Evolutionary conservation across 2,797 vertebrate genomes (phyloP).

Genomic region (Hozukius guyotensis): DNA sequence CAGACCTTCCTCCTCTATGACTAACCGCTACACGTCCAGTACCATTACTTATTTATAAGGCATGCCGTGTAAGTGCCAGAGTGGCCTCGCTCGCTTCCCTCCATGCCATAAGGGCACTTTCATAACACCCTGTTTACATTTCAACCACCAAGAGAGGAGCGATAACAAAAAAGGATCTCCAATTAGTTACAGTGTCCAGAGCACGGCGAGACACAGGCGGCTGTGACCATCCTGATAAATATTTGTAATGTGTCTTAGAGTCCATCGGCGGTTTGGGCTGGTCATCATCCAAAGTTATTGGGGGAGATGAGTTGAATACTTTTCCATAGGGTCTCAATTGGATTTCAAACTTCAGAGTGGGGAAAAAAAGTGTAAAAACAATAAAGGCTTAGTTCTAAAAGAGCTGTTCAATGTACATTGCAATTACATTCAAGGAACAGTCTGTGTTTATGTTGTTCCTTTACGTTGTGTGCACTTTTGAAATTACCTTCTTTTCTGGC

Average conservation of each 20-base stretch:
- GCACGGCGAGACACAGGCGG: slow-evolving; percentile 50
- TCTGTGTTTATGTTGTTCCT: neutral
- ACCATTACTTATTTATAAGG: slow-evolving; percentile 88
- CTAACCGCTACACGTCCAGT: slow-evolving; percentile 88
- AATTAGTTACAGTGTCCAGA: slow-evolving; percentile 83
- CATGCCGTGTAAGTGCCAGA: slow-evolving; percentile 84
- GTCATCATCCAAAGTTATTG: slow-evolving; percentile 61
- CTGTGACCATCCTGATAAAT: slow-evolving; percentile 66
- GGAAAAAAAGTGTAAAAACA: slow-evolving; percentile 15
- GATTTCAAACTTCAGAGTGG: slow-evolving; percentile 25
- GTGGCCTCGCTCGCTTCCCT: slow-evolving; percentile 79
- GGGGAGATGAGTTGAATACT: slow-evolving; percentile 62
- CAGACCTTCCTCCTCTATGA: slow-evolving; percentile 82
- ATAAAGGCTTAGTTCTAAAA: slow-evolving; percentile 19
- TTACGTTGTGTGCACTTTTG: neutral
- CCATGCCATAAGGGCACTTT: slow-evolving; percentile 83
- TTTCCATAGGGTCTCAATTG: slow-evolving; percentile 32
- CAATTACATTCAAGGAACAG: neutral
- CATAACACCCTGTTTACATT: slow-evolving; percentile 85
- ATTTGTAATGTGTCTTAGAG: slow-evolving; percentile 67
- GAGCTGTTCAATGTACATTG: neutral
- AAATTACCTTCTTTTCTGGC: neutral
- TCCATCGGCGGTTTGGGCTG: slow-evolving; percentile 51
- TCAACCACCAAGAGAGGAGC: slow-evolving; percentile 73
- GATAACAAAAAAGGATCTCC: slow-evolving; percentile 78